Evolutionary conservation across 2,888 invertebrate species (phyloP).

Genomic region (Spicauda simplicius): DNA sequence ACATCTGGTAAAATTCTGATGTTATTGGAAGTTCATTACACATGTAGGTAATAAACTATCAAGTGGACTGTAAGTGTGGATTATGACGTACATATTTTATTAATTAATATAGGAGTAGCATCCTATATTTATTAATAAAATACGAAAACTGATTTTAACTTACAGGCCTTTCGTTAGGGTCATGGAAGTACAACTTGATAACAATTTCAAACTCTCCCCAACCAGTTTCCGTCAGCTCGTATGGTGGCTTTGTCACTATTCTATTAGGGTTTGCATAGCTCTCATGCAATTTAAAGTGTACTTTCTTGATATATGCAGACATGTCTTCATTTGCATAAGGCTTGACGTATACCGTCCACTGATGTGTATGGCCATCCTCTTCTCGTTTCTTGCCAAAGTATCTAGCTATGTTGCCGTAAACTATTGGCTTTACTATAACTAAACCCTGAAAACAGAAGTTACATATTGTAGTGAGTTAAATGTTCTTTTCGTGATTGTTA

Average conservation of each 20-base stretch:
- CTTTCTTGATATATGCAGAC: slow-evolving; percentile 96
- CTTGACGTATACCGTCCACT: slow-evolving; percentile 99
- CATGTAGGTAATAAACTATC: too few species aligned
- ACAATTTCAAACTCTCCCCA: slow-evolving; percentile 99
- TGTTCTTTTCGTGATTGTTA: too few species aligned
- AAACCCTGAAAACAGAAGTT: slow-evolving; percentile 87
- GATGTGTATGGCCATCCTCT: slow-evolving; percentile 99
- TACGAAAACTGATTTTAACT: slow-evolving; percentile 56
- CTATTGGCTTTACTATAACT: slow-evolving; percentile 96
- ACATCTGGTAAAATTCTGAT: too few species aligned
- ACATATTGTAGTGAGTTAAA: too few species aligned
- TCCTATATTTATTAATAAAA: too few species aligned
- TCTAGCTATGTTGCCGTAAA: slow-evolving; percentile 97
- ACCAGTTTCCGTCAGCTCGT: slow-evolving; percentile 98
- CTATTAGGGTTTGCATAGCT: slow-evolving; percentile 97
- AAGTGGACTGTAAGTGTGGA: too few species aligned
- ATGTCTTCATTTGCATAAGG: slow-evolving; percentile 97
- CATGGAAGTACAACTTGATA: slow-evolving; percentile 98
- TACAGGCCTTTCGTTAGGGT: slow-evolving; percentile 97
- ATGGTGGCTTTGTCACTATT: slow-evolving; percentile 97
- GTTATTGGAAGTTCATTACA: too few species aligned
- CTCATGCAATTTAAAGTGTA: slow-evolving; percentile 98
- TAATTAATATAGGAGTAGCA: too few species aligned
- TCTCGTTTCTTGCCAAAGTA: slow-evolving; percentile 98
- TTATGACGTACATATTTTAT: too few species aligned